A percentile compares a stretch with the other conserved stretches of the same genome.
Conservation (phyloP, 2,888 invertebrate genomes). For the Pimpla rufipes region DNA sequence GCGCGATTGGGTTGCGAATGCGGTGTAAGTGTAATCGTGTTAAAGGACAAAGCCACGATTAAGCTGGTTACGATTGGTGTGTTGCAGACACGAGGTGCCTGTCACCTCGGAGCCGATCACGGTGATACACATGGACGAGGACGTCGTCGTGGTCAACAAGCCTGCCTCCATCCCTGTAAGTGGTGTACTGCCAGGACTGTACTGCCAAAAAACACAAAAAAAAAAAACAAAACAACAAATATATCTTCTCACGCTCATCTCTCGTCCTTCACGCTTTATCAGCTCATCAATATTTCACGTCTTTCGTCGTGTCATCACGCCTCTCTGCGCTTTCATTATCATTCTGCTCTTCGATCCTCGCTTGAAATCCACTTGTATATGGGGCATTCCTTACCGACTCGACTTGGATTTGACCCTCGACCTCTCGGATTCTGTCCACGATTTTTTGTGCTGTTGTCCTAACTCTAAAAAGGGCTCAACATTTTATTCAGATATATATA, state of each 20-base stretch:
- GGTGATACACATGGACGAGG: constrained; percentile 99
- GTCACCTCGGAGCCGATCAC: constrained; percentile 98
- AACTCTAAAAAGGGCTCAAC: no score
- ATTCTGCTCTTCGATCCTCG: constrained; percentile 31
- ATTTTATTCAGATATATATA: no score
- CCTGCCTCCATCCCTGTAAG: constrained; percentile 99
- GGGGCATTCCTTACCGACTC: no score
- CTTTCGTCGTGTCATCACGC: background rate
- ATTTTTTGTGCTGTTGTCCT: no score
- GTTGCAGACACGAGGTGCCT: constrained; percentile 99
- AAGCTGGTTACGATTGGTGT: constrained; percentile 86
- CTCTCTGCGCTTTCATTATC: constrained; percentile 11
- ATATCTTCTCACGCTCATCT: constrained; percentile 60
- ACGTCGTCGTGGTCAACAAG: constrained; percentile 99
- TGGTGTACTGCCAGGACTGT: constrained; percentile 90
- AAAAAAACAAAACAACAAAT: constrained; percentile 13
- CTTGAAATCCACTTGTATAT: background rate
- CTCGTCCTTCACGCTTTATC: constrained; percentile 34
- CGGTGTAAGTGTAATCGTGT: constrained; percentile 47
- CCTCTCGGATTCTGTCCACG: no score
- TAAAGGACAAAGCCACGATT: constrained; percentile 83
- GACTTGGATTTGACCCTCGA: no score
- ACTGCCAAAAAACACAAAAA: constrained; percentile 80
- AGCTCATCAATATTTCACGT: constrained; percentile 21
- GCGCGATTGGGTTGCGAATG: constrained; percentile 33